Evolutionary conservation across 2,888 invertebrate species (phyloP), one percentile per base, ranked within the genome.

Genomic region (Hemaris fuciformis): DNA sequence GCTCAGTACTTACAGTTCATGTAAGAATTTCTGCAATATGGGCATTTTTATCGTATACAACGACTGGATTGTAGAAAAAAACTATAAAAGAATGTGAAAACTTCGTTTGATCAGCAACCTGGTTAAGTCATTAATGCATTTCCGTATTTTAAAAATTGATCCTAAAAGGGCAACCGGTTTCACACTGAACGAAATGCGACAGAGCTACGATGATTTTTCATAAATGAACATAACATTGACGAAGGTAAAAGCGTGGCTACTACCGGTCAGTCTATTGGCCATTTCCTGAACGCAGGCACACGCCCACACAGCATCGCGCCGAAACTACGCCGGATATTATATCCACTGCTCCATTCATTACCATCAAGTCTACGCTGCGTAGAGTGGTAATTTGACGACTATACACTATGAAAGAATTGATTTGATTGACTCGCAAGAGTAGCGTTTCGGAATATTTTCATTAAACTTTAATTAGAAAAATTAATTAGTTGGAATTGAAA

Each of bases 281-380:
- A 64, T 68, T 71, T 73, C 73, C 73, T 71, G 71, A 64, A 64
- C 66, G 63, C 67, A 66, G 68, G 68, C 67, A 68, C 69, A 69
- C 73, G 67, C 71, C 69, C 66, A 71, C 73, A 64, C 68, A 57
- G 27, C 34, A 38, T 38, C 38, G 43, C 45, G 61, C 43, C 66
- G 43, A 66, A 60, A 46, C 38, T 41, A 38, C 25, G 13, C 25
- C 48, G 48, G 18, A 48, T 41, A 41, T 48, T 31, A 31, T 53
- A 31, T 23, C 23, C 6, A 6, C 10, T 13, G 46, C 23, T 23
- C 15, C 45, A 46, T 10, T 46, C 53, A 58, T 46, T 23, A 38
- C 41, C 22, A 10, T 2, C 15, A 20, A 22, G 15, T 34, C 34
- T 46, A n/a, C 18, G 13, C 15, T 3, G 20, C 43, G 18, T 59